Evolutionary conservation across 1,140 invertebrate species (phyloP), one percentile per base, ranked within the genome.

Genomic region (Zaprionus capensis): DNA sequence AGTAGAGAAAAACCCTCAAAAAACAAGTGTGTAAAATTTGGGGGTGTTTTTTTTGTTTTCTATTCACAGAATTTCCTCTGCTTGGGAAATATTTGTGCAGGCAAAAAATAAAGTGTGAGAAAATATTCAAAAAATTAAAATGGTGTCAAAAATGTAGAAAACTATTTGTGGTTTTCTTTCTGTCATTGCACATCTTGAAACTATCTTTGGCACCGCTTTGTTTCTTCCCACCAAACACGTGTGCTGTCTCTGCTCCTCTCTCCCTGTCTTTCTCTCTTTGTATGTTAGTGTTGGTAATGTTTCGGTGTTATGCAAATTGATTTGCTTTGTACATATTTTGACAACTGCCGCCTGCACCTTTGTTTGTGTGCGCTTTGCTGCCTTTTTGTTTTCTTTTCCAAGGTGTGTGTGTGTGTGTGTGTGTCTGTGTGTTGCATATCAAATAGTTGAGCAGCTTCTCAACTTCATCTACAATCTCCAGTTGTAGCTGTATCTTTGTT

Each of bases 301-400:
- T 74, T 69, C 46, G 62, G 56, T 79, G 76, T 75, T 90, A 90
- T 90, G 85, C 85, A 90, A 90, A 90, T 90, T 90, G 84, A 81
- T 88, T 84, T 81, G 66, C 64, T 81, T 90, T 88, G 77, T 81
- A 76, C 71, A 87, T 88, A 83, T 88, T 87, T 87, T 90, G 84
- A 83, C 81, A 83, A 85, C 62, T 72, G 51, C 76, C 81, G 57
- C 76, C 81, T 90, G 76, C 82, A 41, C 85, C 85, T 90, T 80
- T 84, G 67, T 84, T 83, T 86, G 72, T 74, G 53, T 71, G 53
- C 62, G 63, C 57, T 59, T 63, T 72, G 55, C 38, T 28, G 56
- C 63, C 15, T 57, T 58, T 66, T 53, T 59, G 44, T 59, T 58
- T 75, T 53, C 49, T 61, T 55, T 9, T 20, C 55, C 22, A 9